Percentiles rank a stretch among this genome's conserved stretches.
Conservation (phyloP, 92 coral and sea anemone genomes). For the Zoanthus solanderi region DNA sequence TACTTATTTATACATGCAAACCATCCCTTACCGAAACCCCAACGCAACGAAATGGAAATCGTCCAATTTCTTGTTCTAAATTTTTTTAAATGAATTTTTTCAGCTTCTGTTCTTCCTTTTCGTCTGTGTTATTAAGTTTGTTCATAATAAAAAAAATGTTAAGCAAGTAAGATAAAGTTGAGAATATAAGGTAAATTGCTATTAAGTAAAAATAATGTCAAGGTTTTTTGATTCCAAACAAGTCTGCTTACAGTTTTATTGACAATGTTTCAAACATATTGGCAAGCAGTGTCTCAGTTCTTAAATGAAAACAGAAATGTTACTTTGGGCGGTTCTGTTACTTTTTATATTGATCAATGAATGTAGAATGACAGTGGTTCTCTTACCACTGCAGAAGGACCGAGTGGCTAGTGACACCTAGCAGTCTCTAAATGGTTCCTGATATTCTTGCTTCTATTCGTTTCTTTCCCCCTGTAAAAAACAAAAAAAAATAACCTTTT, state of each 20-base stretch:
- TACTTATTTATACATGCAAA: too few relatives aligned
- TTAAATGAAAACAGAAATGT: background rate
- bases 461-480: conserved; percentile 11
- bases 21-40: too few relatives aligned
- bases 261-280: background rate
- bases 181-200: too few relatives aligned
- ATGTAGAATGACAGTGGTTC: background rate
- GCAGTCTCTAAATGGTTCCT: background rate
- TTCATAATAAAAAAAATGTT: background rate
- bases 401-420: background rate
- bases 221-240: background rate
- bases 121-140: too few relatives aligned
- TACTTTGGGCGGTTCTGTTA: background rate
- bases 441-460: conserved; percentile 1
- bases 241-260: background rate
- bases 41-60: too few relatives aligned
- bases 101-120: background rate
- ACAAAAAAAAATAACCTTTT: background rate
- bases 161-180: background rate
- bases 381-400: background rate
- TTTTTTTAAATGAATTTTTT: background rate
- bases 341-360: background rate
- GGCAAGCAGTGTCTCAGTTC: background rate
- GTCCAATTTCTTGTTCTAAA: background rate
- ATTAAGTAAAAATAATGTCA: background rate